Evolutionary conservation across 2,888 invertebrate species (phyloP).

Genomic region (Helicoverpa assulta): DNA sequence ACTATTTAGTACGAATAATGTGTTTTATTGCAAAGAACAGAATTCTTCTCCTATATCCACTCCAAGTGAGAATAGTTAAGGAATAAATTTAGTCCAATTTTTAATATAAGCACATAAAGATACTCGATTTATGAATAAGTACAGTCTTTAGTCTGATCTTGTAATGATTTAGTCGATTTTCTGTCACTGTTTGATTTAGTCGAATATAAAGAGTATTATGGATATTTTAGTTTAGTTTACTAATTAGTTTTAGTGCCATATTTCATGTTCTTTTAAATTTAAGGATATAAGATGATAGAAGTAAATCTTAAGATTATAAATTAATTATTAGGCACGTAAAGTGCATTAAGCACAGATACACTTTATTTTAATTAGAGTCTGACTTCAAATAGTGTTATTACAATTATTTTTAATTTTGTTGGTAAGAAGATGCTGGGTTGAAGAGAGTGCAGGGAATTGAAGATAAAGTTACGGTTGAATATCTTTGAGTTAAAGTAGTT

Average conservation of each 20-base stretch:
- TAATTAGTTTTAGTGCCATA: slow-evolving; percentile 45
- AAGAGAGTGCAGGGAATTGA: slow-evolving; percentile 3
- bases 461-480: neutral
- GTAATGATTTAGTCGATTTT: slow-evolving; percentile 24
- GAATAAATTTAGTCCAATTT: slow-evolving; percentile 49
- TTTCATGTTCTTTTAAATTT: slow-evolving; percentile 24
- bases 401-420: slow-evolving; percentile 3
- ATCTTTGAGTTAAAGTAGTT: slow-evolving; percentile 10
- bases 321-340: slow-evolving; percentile 43
- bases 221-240: slow-evolving; percentile 11
- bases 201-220: slow-evolving; percentile 27
- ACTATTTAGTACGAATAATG: neutral
- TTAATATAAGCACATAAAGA: slow-evolving; percentile 44
- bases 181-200: slow-evolving; percentile 9
- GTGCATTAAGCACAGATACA: slow-evolving; percentile 47
- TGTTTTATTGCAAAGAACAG: slow-evolving; percentile 19
- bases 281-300: slow-evolving; percentile 45
- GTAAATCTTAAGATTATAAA: slow-evolving; percentile 34
- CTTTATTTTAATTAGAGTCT: slow-evolving; percentile 29
- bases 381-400: slow-evolving; percentile 20
- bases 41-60: slow-evolving; percentile 56
- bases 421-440: slow-evolving; percentile 2
- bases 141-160: slow-evolving; percentile 16
- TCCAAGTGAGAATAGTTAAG: slow-evolving; percentile 45
- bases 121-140: slow-evolving; percentile 44